These are phyloP conservation scores for Gasterosteus nipponicus DNA, from an alignment of 2,113 vertebrate genomes.

Conservation along the genomic window DNA sequence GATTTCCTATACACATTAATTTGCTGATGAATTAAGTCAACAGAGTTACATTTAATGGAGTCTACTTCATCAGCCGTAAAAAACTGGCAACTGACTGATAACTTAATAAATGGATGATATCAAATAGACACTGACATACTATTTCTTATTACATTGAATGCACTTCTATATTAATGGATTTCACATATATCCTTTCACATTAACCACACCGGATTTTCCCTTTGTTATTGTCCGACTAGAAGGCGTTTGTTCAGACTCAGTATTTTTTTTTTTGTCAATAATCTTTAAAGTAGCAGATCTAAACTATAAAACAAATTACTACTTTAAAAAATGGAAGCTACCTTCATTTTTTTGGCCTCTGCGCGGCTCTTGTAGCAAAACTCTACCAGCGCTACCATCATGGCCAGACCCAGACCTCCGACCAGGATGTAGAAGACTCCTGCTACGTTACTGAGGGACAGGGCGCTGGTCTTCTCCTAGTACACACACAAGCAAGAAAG, in stretches of 20 bases:
- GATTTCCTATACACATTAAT: too few species aligned
- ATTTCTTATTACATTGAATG: neutral
- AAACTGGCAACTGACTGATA: neutral
- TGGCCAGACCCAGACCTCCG: slow-evolving; percentile 96
- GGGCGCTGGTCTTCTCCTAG: slow-evolving; percentile 98
- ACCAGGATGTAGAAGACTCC: slow-evolving; percentile 99
- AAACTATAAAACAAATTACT: neutral
- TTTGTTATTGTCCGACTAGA: neutral
- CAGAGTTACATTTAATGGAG: neutral
- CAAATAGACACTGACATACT: neutral
- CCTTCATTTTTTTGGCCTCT: slow-evolving; percentile 97
- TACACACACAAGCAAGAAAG: slow-evolving; percentile 56
- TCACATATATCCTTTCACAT: neutral
- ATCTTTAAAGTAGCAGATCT: neutral
- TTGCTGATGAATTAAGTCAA: neutral
- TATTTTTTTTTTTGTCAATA: neutral
- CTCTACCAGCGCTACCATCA: slow-evolving; percentile 98
- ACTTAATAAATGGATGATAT: neutral
- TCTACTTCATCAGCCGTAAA: neutral
- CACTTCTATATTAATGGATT: neutral
- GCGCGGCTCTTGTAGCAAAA: slow-evolving; percentile 99
- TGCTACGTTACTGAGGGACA: slow-evolving; percentile 97
- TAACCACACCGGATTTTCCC: neutral
- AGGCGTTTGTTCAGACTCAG: neutral
- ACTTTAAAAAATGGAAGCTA: slow-evolving; percentile 11